A percentile compares a stretch with the other conserved stretches of the same genome.
Conservation (phyloP, 2,113 vertebrate genomes). For the Orthonyx spaldingii region DNA sequence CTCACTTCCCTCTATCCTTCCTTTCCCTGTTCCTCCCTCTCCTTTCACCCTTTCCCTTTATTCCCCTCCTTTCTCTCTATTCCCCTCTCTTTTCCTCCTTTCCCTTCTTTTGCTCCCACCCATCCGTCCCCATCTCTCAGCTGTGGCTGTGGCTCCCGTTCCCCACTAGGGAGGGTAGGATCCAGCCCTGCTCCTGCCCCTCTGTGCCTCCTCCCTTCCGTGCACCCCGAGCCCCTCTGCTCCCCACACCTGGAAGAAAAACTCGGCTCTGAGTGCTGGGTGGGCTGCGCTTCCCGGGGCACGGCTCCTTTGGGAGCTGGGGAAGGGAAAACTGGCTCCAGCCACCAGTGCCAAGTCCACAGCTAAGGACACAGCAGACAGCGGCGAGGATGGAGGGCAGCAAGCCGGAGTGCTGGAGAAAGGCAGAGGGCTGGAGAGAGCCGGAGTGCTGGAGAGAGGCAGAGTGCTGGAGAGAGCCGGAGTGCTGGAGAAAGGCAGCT, state of each 20-base stretch:
- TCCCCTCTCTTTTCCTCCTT: not conserved
- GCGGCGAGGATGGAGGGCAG: not conserved
- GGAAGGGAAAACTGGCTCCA: not conserved
- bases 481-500: not conserved
- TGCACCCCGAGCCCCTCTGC: not conserved
- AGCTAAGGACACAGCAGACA: not conserved
- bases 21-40: not conserved
- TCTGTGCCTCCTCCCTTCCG: not conserved
- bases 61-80: not conserved
- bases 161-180: accelerated
- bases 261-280: accelerated
- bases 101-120: not conserved
- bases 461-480: too few species aligned
- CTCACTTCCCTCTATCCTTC: not conserved
- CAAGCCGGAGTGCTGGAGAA: not conserved
- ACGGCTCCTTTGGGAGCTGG: not conserved
- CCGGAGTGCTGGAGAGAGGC: not conserved
- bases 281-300: not conserved
- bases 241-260: not conserved
- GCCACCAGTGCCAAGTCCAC: not conserved
- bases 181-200: not conserved
- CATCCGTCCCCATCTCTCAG: not conserved
- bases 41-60: not conserved
- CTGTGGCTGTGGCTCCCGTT: not conserved
- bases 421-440: not conserved